Evolutionary conservation across 2,113 vertebrate species (phyloP).

Genomic region (Kryptolebias marmoratus): DNA sequence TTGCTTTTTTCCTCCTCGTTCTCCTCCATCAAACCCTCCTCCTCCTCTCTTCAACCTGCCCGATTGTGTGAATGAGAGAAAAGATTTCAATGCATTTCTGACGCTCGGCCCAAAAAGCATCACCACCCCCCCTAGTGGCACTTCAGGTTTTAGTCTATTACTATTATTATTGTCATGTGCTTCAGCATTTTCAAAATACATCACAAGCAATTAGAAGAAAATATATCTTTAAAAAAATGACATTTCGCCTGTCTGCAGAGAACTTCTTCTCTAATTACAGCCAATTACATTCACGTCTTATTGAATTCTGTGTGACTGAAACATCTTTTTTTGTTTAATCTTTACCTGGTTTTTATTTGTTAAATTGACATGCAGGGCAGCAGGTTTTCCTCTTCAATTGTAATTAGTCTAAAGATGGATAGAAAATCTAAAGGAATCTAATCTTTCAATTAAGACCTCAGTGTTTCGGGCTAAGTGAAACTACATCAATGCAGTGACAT

Average conservation of each 20-base stretch:
- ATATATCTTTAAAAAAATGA: slow-evolving; percentile 44
- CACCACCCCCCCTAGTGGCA: slow-evolving; percentile 81
- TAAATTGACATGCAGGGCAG: slow-evolving; percentile 59
- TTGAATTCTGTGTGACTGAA: slow-evolving; percentile 54
- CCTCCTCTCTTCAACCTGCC: background rate
- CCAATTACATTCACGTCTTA: slow-evolving; percentile 60
- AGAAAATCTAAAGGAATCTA: slow-evolving; percentile 76
- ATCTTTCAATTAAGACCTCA: slow-evolving; percentile 78
- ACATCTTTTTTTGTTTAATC: slow-evolving; percentile 32
- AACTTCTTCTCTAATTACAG: slow-evolving; percentile 50
- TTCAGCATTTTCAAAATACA: slow-evolving; percentile 17
- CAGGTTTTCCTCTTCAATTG: slow-evolving; percentile 55
- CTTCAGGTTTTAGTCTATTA: slow-evolving; percentile 22
- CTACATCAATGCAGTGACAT: slow-evolving; percentile 77
- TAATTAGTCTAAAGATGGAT: slow-evolving; percentile 71
- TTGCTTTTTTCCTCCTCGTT: background rate
- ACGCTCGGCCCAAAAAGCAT: slow-evolving; percentile 55
- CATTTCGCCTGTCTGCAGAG: slow-evolving; percentile 39
- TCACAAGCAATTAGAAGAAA: slow-evolving; percentile 56
- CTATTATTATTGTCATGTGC: background rate
- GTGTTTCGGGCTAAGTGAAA: slow-evolving; percentile 81
- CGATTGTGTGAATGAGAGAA: slow-evolving; percentile 17
- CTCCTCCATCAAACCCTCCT: background rate
- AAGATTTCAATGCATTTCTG: slow-evolving; percentile 29
- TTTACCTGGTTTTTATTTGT: slow-evolving; percentile 64